Evolutionary conservation across 2,888 invertebrate species (phyloP).

Genomic region (Tiliacea aurago): DNA sequence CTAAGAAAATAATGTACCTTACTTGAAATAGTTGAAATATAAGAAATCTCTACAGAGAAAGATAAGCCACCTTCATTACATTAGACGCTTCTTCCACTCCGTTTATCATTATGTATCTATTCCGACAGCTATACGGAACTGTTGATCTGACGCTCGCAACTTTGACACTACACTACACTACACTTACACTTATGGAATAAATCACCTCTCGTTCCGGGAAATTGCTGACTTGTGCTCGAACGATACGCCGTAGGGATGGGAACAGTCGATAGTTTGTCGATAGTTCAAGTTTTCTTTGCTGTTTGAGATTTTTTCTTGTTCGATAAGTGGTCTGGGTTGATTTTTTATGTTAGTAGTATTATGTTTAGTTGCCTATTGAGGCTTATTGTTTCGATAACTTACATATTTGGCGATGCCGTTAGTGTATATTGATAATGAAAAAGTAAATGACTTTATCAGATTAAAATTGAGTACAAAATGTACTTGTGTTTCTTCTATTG

Average conservation of each 20-base stretch:
- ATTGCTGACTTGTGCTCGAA: constrained; percentile 81
- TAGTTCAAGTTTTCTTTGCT: constrained; percentile 25
- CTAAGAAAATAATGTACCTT: neutral
- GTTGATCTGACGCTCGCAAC: constrained; percentile 65
- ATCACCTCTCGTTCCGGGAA: constrained; percentile 81
- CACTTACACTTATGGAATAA: constrained; percentile 80
- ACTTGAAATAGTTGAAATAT: neutral
- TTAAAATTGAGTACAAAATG: neutral
- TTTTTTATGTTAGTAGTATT: neutral
- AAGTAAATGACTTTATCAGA: neutral
- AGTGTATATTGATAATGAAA: neutral
- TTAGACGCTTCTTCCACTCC: neutral
- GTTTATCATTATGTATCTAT: constrained; percentile 9
- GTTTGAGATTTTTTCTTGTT: constrained; percentile 23
- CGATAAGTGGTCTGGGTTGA: constrained; percentile 1
- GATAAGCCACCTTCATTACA: neutral
- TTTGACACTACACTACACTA: constrained; percentile 72
- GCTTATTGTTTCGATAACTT: neutral
- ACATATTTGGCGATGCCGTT: no score
- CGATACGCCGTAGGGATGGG: constrained; percentile 64
- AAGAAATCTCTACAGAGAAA: neutral
- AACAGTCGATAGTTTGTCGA: constrained; percentile 51
- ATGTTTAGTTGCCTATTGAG: neutral
- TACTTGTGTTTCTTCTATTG: neutral
- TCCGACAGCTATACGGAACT: constrained; percentile 38